phyloP scores from a whole-genome alignment of 2,888 invertebrate species.

The Doris montereyensis region DNA sequence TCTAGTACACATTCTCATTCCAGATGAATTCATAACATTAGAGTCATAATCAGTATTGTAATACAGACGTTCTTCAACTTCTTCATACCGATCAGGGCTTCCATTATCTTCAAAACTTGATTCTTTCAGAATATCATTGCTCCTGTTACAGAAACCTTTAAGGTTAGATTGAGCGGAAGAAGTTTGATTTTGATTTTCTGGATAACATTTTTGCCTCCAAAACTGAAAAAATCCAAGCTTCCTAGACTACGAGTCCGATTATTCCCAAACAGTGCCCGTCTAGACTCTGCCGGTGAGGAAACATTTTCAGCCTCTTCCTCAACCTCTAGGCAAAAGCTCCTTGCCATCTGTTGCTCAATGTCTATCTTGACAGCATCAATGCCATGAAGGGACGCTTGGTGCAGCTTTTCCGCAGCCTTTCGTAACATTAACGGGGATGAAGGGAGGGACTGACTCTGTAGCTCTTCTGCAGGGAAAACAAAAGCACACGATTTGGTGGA shows the following conservation, averaged over 20 bases:
- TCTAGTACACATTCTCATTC: too few species aligned
- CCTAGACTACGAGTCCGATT: conserved; percentile 38
- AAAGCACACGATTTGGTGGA: conserved; percentile 26
- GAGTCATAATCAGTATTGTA: neutral
- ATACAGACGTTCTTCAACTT: conserved; percentile 3
- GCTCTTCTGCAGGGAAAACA: neutral
- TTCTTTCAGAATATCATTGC: conserved; percentile 17
- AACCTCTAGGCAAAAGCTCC: conserved; percentile 12
- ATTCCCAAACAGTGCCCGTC: conserved; percentile 17
- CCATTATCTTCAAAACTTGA: conserved; percentile 31
- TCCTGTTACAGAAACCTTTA: conserved; percentile 27
- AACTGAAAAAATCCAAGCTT: conserved; percentile 26
- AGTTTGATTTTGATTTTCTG: neutral
- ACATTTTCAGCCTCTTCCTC: neutral
- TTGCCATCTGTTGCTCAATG: neutral
- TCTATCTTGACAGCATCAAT: conserved; percentile 48
- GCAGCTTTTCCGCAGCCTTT: conserved; percentile 62
- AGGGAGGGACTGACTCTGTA: conserved; percentile 67
- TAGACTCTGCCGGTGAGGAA: neutral
- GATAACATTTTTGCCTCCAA: neutral
- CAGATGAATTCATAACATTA: neutral
- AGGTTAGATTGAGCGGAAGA: neutral
- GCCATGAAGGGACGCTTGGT: conserved; percentile 64
- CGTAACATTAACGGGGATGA: conserved; percentile 65
- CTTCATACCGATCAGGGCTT: conserved; percentile 1